Evolutionary conservation across 2,888 invertebrate species (phyloP).

Genomic region (Diarsia brunnea): DNA sequence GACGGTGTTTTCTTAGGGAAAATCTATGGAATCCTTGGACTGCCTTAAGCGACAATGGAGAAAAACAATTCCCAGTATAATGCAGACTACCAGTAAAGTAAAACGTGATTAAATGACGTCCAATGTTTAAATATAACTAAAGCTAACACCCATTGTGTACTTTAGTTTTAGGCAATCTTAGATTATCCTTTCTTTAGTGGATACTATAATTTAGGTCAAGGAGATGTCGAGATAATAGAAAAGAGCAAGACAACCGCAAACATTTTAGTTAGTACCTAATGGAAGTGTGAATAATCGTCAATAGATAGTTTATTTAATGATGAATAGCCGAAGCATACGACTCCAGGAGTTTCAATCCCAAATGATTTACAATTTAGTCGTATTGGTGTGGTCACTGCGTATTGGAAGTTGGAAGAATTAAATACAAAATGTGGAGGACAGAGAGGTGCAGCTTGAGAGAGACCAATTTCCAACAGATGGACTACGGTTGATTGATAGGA

Average conservation of each 20-base stretch:
- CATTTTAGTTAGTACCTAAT: too few species aligned
- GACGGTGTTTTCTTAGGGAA: neutral
- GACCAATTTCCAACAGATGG: neutral
- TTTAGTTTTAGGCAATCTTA: slow-evolving; percentile 9
- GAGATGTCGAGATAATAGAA: slow-evolving; percentile 6
- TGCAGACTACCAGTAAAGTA: neutral
- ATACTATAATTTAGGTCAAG: slow-evolving; percentile 29
- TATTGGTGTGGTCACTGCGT: neutral
- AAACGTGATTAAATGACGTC: neutral
- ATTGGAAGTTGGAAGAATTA: neutral
- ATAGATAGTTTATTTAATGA: neutral
- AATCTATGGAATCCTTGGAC: neutral
- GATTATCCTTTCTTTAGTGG: slow-evolving; percentile 31
- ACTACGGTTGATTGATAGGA: neutral
- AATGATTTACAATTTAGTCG: neutral
- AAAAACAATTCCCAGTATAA: neutral
- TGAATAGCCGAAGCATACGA: neutral
- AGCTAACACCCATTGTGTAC: slow-evolving; percentile 4
- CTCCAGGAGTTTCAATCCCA: neutral
- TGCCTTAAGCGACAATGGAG: neutral
- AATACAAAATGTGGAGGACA: neutral
- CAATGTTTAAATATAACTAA: neutral
- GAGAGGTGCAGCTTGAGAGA: neutral
- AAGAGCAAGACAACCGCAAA: neutral
- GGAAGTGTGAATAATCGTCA: neutral